Evolutionary conservation across 2,113 vertebrate species (phyloP).

Genomic region (Hystrix cristata): DNA sequence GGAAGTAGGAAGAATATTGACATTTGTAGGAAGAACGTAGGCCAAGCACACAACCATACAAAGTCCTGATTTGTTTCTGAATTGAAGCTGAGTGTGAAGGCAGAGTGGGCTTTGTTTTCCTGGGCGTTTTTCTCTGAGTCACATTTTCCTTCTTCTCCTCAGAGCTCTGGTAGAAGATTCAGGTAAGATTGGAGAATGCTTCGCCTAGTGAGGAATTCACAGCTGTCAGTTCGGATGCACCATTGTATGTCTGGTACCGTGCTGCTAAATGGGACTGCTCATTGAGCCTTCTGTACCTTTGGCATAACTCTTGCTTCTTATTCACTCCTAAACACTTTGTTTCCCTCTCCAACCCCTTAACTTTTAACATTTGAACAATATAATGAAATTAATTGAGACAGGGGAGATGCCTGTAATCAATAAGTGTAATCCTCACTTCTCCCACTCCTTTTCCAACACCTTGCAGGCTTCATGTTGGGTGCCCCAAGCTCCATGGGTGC

Average conservation of each 20-base stretch:
- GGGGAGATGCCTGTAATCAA: neutral
- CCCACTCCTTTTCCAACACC: neutral
- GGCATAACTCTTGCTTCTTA: neutral
- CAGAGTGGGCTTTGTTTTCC: neutral
- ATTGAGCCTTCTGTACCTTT: neutral
- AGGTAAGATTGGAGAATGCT: neutral
- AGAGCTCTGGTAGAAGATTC: neutral
- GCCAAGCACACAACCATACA: neutral
- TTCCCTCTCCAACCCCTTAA: neutral
- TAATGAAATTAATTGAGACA: neutral
- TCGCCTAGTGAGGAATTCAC: neutral
- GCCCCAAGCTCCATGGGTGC: neutral
- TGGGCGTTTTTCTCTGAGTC: neutral
- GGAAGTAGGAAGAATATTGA: neutral
- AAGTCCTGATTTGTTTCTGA: neutral
- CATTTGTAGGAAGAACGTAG: neutral
- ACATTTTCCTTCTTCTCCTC: neutral
- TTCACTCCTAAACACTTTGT: conserved; percentile 2
- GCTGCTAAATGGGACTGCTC: neutral
- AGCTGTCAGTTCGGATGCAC: neutral
- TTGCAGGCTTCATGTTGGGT: neutral
- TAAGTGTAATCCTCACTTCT: neutral
- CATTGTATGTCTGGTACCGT: neutral
- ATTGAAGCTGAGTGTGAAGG: neutral
- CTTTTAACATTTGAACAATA: neutral